A percentile compares a stretch with the other conserved stretches of the same genome.
These are phyloP conservation scores for Catharus minimus DNA, from an alignment of 2,113 vertebrate genomes.

Conservation along the genomic window DNA sequence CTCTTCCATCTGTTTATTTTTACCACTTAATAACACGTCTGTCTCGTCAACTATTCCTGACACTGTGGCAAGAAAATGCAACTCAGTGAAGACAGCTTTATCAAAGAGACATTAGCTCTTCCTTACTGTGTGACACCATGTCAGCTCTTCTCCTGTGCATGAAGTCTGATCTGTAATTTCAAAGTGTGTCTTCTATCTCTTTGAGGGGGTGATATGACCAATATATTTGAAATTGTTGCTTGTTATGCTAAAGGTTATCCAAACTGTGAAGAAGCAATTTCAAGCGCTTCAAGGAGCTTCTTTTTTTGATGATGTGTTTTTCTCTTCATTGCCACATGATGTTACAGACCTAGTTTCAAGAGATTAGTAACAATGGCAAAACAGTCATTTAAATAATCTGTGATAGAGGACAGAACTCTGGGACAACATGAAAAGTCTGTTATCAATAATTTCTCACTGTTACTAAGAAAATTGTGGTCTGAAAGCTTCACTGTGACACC, in stretches of 20 bases:
- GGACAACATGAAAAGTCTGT: neutral
- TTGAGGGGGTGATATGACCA: neutral
- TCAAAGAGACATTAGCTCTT: constrained; percentile 19
- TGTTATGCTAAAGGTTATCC: constrained; percentile 28
- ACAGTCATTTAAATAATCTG: neutral
- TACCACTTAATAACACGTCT: constrained; percentile 45
- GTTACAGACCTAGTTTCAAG: neutral
- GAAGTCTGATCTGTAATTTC: constrained; percentile 1
- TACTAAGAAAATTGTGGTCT: neutral
- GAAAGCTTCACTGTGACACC: neutral
- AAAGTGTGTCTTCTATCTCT: neutral
- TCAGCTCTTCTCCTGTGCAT: neutral
- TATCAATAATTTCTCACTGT: neutral
- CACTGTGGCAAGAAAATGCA: neutral
- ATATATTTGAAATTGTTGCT: constrained; percentile 5
- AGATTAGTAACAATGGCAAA: constrained; percentile 6
- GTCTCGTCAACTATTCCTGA: constrained; percentile 29
- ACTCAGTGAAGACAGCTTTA: neutral
- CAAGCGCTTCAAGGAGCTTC: neutral
- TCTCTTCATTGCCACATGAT: neutral
- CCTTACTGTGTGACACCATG: neutral
- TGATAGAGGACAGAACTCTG: neutral
- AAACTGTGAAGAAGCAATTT: constrained; percentile 24
- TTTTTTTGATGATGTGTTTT: neutral
- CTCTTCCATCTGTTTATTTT: constrained; percentile 50